Percentiles rank a stretch among this genome's conserved stretches.
Conservation (phyloP, 1,140 invertebrate species). For the Micrasema minimum region DNA sequence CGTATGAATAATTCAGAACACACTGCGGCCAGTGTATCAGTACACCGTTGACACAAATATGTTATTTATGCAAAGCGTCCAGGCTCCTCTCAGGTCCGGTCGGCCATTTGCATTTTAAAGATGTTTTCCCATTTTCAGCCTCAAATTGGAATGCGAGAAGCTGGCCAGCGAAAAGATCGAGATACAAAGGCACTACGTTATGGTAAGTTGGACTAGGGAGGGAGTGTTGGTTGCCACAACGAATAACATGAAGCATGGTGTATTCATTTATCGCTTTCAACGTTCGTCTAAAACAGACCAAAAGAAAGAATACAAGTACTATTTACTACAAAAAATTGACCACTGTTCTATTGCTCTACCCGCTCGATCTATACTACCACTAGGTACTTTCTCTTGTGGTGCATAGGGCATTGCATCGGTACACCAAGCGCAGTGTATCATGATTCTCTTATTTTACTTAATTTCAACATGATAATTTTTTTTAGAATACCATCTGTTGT, state of each 20-base stretch:
- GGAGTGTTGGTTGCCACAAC: too few relatives aligned
- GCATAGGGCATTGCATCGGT: too few relatives aligned
- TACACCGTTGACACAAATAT: slow-evolving; percentile 11
- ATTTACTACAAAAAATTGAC: too few relatives aligned
- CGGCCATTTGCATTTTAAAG: slow-evolving; percentile 33
- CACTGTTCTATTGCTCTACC: too few relatives aligned
- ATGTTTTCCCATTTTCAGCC: slow-evolving; percentile 68
- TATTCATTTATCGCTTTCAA: slow-evolving; percentile 7
- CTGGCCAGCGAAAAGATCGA: slow-evolving; percentile 96
- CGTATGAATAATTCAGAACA: slow-evolving; percentile 16
- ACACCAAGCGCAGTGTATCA: too few relatives aligned
- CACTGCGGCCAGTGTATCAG: slow-evolving; percentile 1
- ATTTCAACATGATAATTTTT: too few relatives aligned
- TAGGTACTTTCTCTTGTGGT: too few relatives aligned
- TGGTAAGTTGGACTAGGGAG: slow-evolving; percentile 86
- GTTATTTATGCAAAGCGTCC: slow-evolving; percentile 20
- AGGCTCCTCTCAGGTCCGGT: neutral
- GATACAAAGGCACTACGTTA: slow-evolving; percentile 97
- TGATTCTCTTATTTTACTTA: too few relatives aligned
- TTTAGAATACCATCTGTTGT: too few relatives aligned
- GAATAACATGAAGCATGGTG: slow-evolving; percentile 23
- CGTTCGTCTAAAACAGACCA: slow-evolving; percentile 7
- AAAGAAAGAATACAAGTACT: too few relatives aligned
- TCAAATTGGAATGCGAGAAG: slow-evolving; percentile 91
- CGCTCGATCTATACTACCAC: too few relatives aligned